A percentile compares a stretch with the other conserved stretches of the same genome.
Evolutionary conservation across 1,140 invertebrate species (phyloP).

Genomic region (Chlorops oryzae): DNA sequence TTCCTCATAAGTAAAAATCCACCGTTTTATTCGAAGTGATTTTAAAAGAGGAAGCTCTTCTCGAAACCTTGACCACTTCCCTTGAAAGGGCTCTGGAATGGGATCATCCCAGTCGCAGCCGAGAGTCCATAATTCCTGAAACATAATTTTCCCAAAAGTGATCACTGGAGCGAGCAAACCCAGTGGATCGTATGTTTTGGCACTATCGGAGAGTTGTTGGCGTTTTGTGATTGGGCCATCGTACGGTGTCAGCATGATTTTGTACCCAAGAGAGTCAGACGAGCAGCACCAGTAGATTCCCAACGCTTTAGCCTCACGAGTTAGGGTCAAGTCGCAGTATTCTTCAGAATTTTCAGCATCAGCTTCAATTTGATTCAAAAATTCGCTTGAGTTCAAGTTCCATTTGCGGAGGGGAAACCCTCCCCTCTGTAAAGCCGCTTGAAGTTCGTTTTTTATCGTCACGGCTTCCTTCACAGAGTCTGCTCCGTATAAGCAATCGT

Average conservation of each 20-base stretch:
- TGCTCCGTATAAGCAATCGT: conserved; percentile 2
- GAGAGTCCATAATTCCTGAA: background rate
- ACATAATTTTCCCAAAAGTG: background rate
- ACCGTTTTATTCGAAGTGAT: background rate
- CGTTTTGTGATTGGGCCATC: background rate
- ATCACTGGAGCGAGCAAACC: background rate
- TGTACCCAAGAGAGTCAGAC: background rate
- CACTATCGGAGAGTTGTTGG: background rate
- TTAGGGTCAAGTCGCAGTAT: background rate
- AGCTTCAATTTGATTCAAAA: background rate
- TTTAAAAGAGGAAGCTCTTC: background rate
- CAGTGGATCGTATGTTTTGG: background rate
- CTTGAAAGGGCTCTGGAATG: background rate
- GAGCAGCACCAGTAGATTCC: background rate
- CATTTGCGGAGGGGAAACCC: background rate
- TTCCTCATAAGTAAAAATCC: no score
- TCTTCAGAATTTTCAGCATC: no score
- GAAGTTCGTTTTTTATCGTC: background rate
- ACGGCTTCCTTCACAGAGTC: background rate
- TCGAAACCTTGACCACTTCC: background rate
- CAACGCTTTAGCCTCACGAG: background rate
- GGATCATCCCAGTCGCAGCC: background rate
- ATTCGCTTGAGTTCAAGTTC: background rate
- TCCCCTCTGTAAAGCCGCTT: background rate
- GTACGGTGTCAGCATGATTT: background rate